phyloP scores from a whole-genome alignment of 2,888 invertebrate genomes.

The Xylocampa areola region DNA sequence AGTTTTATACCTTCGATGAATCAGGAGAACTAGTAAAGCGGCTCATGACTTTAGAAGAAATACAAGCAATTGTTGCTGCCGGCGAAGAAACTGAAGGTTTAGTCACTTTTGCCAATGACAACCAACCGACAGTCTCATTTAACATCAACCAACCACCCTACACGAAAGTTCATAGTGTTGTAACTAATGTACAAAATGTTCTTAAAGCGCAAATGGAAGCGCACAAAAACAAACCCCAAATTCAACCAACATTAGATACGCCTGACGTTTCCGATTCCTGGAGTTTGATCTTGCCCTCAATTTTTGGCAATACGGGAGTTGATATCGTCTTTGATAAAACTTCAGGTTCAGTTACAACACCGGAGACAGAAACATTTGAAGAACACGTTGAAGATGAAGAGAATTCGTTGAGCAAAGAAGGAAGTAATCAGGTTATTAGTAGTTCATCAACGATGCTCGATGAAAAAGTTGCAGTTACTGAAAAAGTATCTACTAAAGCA shows the following conservation, averaged over 20 bases:
- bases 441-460: constrained; percentile 63
- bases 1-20: constrained; percentile 96
- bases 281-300: constrained; percentile 95
- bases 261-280: constrained; percentile 94
- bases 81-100: constrained; percentile 92
- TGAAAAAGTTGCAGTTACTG: constrained; percentile 52
- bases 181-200: constrained; percentile 95
- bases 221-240: constrained; percentile 86
- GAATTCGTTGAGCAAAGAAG: constrained; percentile 76
- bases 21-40: constrained; percentile 95
- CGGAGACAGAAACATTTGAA: constrained; percentile 83
- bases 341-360: constrained; percentile 76
- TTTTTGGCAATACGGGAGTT: constrained; percentile 93
- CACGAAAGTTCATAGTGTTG: constrained; percentile 94
- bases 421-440: constrained; percentile 64
- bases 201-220: constrained; percentile 94
- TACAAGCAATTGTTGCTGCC: constrained; percentile 95
- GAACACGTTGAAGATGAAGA: constrained; percentile 66
- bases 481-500: constrained; percentile 51
- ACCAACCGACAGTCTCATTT: constrained; percentile 83
- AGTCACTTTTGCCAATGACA: constrained; percentile 86
- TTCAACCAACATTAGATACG: constrained; percentile 90
- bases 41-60: constrained; percentile 95
- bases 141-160: constrained; percentile 90
- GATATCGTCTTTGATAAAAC: constrained; percentile 90